A percentile compares a stretch with the other conserved stretches of the same genome.
Evolutionary conservation across 2,888 invertebrate species (phyloP).

Genomic region (Tiliacea citrago): DNA sequence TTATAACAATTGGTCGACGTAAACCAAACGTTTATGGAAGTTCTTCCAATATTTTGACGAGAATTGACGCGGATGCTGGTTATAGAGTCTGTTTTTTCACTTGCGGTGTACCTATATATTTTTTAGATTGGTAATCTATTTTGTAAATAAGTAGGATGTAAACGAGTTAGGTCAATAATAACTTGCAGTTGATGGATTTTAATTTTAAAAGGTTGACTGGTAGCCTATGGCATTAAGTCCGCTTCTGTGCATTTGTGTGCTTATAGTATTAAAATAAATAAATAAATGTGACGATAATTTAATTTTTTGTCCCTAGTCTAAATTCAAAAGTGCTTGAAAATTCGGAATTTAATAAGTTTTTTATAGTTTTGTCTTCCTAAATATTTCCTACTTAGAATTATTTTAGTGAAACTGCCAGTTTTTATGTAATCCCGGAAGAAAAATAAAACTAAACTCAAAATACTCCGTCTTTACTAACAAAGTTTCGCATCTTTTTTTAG

Average conservation of each 20-base stretch:
- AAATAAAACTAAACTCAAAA: not conserved
- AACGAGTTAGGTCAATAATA: not conserved
- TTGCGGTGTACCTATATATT: not conserved
- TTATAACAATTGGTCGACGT: constrained; percentile 36
- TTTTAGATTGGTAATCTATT: not conserved
- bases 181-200: no score
- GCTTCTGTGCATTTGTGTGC: no score
- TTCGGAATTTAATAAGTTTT: not conserved
- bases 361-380: not conserved
- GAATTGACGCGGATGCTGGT: not conserved
- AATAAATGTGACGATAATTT: no score
- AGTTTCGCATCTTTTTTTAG: constrained; percentile 25
- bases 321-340: no score
- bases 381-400: no score
- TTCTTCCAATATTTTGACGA: constrained; percentile 14
- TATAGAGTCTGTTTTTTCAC: not conserved
- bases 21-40: constrained; percentile 39
- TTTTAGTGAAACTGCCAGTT: not conserved
- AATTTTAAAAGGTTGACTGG: no score
- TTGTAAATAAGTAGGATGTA: not conserved
- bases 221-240: no score
- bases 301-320: no score
- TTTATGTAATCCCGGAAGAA: not conserved
- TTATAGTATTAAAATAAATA: no score
- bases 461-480: not conserved